Evolutionary conservation across 2,888 invertebrate genomes (phyloP), one percentile per base, ranked within the genome.

Genomic region (Acutogordius australiensis): DNA sequence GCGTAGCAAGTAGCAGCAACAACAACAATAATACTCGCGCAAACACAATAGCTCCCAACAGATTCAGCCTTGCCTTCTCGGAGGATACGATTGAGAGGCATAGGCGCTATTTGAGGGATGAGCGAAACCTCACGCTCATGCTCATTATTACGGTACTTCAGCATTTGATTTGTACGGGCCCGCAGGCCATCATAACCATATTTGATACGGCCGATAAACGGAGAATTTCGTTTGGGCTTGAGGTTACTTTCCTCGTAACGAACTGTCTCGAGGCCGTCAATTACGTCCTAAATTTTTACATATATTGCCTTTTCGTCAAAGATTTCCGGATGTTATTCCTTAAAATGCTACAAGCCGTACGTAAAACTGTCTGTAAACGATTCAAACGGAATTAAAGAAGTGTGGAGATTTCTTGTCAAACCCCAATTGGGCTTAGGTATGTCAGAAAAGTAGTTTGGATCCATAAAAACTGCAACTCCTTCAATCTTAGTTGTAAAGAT

Each of bases 261-360:
- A 57, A 57, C 29, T 29, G 29, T 29, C 29, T 57, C 8, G 58
- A 57, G 29, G 28, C 29, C 28, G 13, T 57, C 4, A 57, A 57
- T 26, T 57, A 57, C 29, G 30, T 29, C 23, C 58, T 57, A 4
- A 57, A 57, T 23, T 57, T 57, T 23, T 57, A 57, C 58, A 57
- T 57, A 8, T 57, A 57, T 26, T 57, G 30, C 29, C 2, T 13
- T 4, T 57, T 57, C 30, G 58, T 57, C 29, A 57, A 30, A 57
- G 58, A 57, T 29, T 57, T 57, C 23, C 4, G 29, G 51, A 23
- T 18, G 8, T 37, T 18, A 8, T 37, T 37, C 18, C 18, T 37
- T 8, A 37, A 37, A 8, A 37, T 37, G 37, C 18, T 37, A n/a
- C n/a, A n/a, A n/a, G n/a, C n/a, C n/a, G n/a, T n/a, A n/a, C n/a